These are phyloP conservation scores for Hyperoplus immaculatus DNA, from an alignment of 2,797 vertebrate genomes.

Conservation along the genomic window DNA sequence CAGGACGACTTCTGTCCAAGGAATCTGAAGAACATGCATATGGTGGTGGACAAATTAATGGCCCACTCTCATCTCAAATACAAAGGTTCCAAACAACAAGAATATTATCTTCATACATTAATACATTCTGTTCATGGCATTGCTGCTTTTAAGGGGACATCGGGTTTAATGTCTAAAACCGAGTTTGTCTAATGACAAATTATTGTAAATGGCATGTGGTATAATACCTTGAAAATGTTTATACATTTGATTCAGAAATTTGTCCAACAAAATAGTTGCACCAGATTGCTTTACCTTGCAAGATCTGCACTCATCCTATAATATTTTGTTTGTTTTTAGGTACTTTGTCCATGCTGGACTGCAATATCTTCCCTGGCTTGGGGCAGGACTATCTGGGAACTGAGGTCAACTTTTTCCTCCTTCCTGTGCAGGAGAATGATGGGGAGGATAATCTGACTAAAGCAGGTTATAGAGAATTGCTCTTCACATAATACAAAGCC, in stretches of 20 bases:
- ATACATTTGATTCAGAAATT: not conserved
- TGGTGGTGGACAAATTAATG: slow-evolving; percentile 91
- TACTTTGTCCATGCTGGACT: slow-evolving; percentile 93
- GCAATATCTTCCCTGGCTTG: slow-evolving; percentile 91
- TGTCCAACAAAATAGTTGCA: not conserved
- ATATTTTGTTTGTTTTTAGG: slow-evolving; percentile 74
- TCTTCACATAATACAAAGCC: not conserved
- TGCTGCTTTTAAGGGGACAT: not conserved
- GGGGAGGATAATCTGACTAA: slow-evolving; percentile 88
- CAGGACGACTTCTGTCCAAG: slow-evolving; percentile 92
- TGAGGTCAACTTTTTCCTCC: slow-evolving; percentile 93
- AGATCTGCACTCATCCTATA: not conserved
- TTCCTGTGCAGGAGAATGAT: slow-evolving; percentile 90
- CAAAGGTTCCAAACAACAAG: slow-evolving; percentile 79
- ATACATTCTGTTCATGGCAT: not conserved
- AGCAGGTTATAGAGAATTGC: slow-evolving; percentile 80
- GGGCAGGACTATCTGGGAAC: slow-evolving; percentile 87
- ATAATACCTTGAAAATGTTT: not conserved
- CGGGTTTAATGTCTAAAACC: not conserved
- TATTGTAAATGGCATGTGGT: not conserved
- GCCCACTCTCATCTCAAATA: slow-evolving; percentile 93
- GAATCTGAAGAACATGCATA: slow-evolving; percentile 91
- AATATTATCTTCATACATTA: not conserved
- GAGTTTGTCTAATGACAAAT: not conserved
- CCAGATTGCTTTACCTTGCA: not conserved